Evolutionary conservation across 2,888 invertebrate species (phyloP).

Genomic region (Sinotaia quadrata): DNA sequence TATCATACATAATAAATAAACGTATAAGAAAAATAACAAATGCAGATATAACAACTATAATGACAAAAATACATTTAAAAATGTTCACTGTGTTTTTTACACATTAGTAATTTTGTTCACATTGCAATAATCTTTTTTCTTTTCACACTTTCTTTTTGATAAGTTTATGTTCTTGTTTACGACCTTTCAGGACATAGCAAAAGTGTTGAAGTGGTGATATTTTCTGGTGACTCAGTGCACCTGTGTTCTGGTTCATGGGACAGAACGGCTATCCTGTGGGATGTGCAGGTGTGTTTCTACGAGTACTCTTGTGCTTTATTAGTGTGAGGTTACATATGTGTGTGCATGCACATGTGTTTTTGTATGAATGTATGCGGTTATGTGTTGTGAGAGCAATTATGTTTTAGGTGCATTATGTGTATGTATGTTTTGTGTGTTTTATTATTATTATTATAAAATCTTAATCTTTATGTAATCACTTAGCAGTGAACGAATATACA

Average conservation of each 20-base stretch:
- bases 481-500: neutral
- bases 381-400: neutral
- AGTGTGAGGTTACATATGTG: neutral
- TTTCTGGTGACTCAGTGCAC: conserved; percentile 58
- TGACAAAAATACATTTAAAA: too few relatives aligned
- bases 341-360: neutral
- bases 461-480: too few relatives aligned
- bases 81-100: too few relatives aligned
- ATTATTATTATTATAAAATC: too few relatives aligned
- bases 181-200: conserved; percentile 67
- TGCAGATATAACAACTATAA: too few relatives aligned
- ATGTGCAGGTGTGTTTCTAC: conserved; percentile 57
- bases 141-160: too few relatives aligned
- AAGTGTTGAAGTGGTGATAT: conserved; percentile 67
- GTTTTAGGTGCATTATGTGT: neutral
- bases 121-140: too few relatives aligned
- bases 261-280: conserved; percentile 68
- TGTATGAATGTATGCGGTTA: neutral
- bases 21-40: too few relatives aligned
- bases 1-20: too few relatives aligned
- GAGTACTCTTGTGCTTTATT: neutral
- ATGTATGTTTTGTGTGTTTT: too few relatives aligned
- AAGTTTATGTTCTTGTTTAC: too few relatives aligned
- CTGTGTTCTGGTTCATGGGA: conserved; percentile 71
- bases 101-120: too few relatives aligned